Base-by-base conservation (phyloP, 2,797 vertebrate genomes). In the Oophaga sylvatica region DNA sequence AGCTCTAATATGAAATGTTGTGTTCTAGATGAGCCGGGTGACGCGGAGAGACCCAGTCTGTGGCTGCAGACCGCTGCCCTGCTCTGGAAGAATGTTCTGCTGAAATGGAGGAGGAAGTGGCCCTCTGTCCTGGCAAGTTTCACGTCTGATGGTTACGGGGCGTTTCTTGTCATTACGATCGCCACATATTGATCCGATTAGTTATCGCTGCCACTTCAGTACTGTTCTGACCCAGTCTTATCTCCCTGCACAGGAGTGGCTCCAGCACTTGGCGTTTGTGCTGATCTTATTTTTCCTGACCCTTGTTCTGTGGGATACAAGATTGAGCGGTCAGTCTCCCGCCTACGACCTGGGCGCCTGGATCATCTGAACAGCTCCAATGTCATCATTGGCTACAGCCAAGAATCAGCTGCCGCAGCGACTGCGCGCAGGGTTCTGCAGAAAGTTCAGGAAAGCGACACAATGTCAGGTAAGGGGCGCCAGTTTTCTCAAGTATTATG, bases 11-110 rank as follows among this genome's bases (percentile, higher is more conserved):
- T 76, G 11, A 22, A 5, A 1, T 53, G 4, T 75, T 48, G 9
- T 80, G 1, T 88, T 84, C 8, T 17, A 87, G 90, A 75, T 88
- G 59, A 35, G 17, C 6, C 31, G 22, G 2, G 0, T 71, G 83
- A 80, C 80, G 31, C 93, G 90, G 89, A 95, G 91, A 94, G 92
- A 95, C 84, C 94, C 22, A 95, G 94, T 41, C 91, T 97, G 75
- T 95, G 95, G 92, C 91, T 93, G 80, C 97, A 98, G 90, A 97
- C 97, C 0, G 89, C 80, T 73, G 95, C 93, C 83, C 95, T 97
- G 9, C 93, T 97, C 10, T 95, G 96, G 94, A 97, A 97, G 92
- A 98, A 97, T 11, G 70, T 97, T 59, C 95, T 98, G 62, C 94
- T 96, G 92, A 96, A 96, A 91, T 96, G 96, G 97, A 96, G 97